Percentiles rank a stretch among this genome's conserved stretches.
phyloP scores from a whole-genome alignment of 2,113 vertebrate genomes.

The Peucedramus taeniatus region DNA sequence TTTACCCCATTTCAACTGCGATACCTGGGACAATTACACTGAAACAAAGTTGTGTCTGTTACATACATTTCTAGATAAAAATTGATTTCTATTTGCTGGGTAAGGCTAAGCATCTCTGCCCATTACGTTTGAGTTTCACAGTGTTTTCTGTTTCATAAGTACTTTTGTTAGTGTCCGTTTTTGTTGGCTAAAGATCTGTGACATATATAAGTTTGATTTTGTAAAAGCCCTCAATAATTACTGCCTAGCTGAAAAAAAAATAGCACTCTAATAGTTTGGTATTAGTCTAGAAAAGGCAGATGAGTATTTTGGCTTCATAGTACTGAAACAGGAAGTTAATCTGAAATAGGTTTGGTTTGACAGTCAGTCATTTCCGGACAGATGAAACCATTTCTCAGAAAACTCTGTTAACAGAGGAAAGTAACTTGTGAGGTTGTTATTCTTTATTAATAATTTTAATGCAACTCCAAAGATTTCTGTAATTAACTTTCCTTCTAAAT shows the following conservation, averaged over 20 bases:
- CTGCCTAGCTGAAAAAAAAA: neutral
- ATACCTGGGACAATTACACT: neutral
- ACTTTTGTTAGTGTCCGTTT: neutral
- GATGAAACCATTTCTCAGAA: conserved; percentile 74
- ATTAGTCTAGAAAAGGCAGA: neutral
- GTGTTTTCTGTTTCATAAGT: neutral
- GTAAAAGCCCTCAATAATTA: neutral
- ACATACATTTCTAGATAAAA: neutral
- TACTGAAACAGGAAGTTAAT: conserved; percentile 73
- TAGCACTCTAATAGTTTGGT: neutral
- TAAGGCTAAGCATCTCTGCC: neutral
- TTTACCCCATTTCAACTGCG: neutral
- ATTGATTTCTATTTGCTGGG: neutral
- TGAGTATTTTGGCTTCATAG: neutral
- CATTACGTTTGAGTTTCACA: neutral
- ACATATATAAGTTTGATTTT: neutral
- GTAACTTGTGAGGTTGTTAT: neutral
- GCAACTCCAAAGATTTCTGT: neutral
- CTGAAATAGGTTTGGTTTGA: conserved; percentile 59
- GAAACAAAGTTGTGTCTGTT: neutral
- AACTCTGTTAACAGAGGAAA: conserved; percentile 28
- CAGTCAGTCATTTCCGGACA: conserved; percentile 71
- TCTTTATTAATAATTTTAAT: neutral
- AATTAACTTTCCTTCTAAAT: neutral
- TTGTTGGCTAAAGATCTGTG: neutral